Percentiles rank a stretch among this genome's conserved stretches.
These are phyloP conservation scores for Drosophila robusta DNA, from an alignment of 2,888 invertebrate genomes.

Conservation along the genomic window DNA sequence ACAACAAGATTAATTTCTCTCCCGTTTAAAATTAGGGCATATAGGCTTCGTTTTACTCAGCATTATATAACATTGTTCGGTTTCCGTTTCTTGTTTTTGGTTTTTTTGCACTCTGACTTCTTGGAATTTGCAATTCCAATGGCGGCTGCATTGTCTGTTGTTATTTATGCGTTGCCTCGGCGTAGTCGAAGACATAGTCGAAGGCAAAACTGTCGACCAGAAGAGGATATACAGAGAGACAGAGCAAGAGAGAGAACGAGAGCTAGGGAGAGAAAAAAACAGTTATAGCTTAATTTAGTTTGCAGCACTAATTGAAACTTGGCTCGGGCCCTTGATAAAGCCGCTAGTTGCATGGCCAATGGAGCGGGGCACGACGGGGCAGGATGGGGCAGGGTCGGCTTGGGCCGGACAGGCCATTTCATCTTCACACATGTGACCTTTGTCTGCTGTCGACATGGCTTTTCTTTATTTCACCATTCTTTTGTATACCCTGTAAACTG, in stretches of 20 bases:
- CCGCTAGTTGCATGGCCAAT: background rate
- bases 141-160: constrained; percentile 30
- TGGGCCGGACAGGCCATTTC: constrained; percentile 33
- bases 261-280: constrained; percentile 11
- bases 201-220: constrained; percentile 17
- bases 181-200: constrained; percentile 16
- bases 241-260: background rate
- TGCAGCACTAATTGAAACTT: constrained; percentile 72
- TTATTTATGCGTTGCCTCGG: constrained; percentile 65
- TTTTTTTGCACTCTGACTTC: constrained; percentile 25
- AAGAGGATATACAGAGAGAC: background rate
- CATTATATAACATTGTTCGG: constrained; percentile 2
- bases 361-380: background rate
- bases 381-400: constrained; percentile 12
- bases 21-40: constrained; percentile 1
- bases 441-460: constrained; percentile 35
- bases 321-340: constrained; percentile 39
- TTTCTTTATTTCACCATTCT: constrained; percentile 19
- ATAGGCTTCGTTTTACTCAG: constrained; percentile 2
- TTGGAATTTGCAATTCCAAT: constrained; percentile 59
- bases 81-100: background rate
- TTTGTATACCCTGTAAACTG: constrained; percentile 13
- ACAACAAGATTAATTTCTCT: background rate
- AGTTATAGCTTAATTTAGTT: constrained; percentile 72
- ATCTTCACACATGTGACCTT: constrained; percentile 59